These are phyloP conservation scores for Onychomys torridus DNA, from an alignment of 2,797 vertebrate genomes.

Conservation along the genomic window DNA sequence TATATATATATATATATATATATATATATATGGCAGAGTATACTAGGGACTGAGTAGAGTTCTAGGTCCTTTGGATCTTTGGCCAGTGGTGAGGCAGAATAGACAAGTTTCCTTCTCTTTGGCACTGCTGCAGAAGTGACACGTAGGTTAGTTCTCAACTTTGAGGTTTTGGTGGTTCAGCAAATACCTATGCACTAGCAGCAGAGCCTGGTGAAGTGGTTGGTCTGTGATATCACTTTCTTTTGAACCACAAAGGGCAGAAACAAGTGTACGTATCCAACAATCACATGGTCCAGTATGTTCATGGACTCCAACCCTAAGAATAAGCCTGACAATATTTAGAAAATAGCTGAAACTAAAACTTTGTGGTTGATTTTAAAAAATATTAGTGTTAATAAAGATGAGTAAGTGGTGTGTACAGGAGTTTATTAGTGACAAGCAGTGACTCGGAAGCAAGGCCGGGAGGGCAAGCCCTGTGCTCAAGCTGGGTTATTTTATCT, in stretches of 20 bases:
- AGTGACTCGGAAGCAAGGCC: slow-evolving; percentile 34
- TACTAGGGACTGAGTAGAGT: background rate
- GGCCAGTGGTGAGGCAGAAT: background rate
- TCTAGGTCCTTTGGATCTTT: background rate
- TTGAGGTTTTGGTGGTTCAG: background rate
- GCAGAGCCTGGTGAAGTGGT: background rate
- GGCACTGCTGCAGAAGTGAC: background rate
- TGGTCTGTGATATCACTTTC: background rate
- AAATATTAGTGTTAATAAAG: slow-evolving; percentile 17
- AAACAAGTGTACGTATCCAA: background rate
- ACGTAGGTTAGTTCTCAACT: slow-evolving; percentile 15
- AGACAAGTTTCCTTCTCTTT: background rate
- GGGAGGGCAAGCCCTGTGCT: background rate
- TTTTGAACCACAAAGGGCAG: background rate
- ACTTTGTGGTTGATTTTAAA: background rate
- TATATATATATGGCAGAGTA: background rate
- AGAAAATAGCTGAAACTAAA: slow-evolving; percentile 43
- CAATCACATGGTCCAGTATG: background rate
- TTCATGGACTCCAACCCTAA: background rate
- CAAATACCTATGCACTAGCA: background rate
- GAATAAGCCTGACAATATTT: slow-evolving; percentile 3
- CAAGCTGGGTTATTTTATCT: slow-evolving; percentile 43
- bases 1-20: background rate
- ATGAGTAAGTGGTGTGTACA: background rate
- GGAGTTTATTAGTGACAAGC: slow-evolving; percentile 65